A percentile compares a stretch with the other conserved stretches of the same genome.
Conservation (phyloP, 2,888 invertebrate species). For the Steinernema carpocapsae region DNA sequence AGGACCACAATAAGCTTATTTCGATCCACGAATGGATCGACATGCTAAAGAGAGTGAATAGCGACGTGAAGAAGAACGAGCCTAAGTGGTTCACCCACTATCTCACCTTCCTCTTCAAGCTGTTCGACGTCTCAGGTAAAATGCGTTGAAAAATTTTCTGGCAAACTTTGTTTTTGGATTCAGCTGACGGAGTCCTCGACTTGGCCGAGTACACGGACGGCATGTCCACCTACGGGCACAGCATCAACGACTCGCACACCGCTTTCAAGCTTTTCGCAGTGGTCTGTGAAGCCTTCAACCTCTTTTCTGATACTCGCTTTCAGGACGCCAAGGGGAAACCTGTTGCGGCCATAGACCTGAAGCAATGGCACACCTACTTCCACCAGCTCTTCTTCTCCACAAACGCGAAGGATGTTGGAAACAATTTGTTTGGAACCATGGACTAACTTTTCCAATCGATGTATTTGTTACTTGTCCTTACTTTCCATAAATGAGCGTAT, state of each 20-base stretch:
- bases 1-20: constrained; percentile 62
- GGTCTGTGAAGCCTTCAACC: constrained; percentile 38
- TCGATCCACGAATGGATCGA: constrained; percentile 63
- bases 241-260: constrained; percentile 47
- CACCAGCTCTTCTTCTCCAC: constrained; percentile 63
- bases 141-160: background rate
- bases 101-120: constrained; percentile 67
- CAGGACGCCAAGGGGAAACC: constrained; percentile 52
- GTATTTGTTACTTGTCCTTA: background rate
- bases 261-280: constrained; percentile 60
- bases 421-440: constrained; percentile 61
- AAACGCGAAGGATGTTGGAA: constrained; percentile 57
- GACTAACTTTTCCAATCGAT: constrained; percentile 32
- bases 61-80: constrained; percentile 49
- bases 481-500: constrained; percentile 8
- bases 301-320: background rate
- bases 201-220: constrained; percentile 67
- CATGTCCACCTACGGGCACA: constrained; percentile 64
- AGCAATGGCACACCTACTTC: constrained; percentile 60
- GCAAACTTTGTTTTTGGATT: no score
- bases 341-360: constrained; percentile 52
- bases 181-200: constrained; percentile 65
- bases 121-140: constrained; percentile 67
- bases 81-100: constrained; percentile 67
- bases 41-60: constrained; percentile 52